Evolutionary conservation across 1,140 invertebrate species (phyloP), one percentile per base, ranked within the genome.

Genomic region (Akabosia matsudoensis): DNA sequence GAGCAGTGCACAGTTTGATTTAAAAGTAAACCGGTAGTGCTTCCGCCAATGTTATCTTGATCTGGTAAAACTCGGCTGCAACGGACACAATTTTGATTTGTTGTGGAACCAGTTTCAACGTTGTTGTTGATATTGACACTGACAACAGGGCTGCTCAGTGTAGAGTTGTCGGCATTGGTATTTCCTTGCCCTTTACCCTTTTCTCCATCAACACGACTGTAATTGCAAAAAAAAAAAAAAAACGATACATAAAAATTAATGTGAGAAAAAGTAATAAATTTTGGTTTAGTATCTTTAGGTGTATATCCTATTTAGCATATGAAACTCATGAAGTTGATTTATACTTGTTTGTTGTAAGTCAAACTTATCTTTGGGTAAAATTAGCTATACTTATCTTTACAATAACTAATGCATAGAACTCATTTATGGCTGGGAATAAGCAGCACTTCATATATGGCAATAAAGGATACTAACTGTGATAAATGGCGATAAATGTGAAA

Each of bases 1-100:
- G 72, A 73, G 18, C 76, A 77, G 28, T 72, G 33, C 31, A 73
- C 70, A 14, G 70, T 33, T 51, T 34, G 18, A 51, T 24, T 72
- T 3, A 72, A 18, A 13, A 72, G 33, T 34, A 24, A 7, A 2
- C 70, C 22, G 18, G 3, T 13, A 10, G 37, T 10, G 18, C 37
- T 45, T 18, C 70, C 34, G 4, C 22, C 22, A 7, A 7, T 45
- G 37, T 45, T 45, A 37, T 28, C 37, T 16, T 33, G 33, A 16
- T 34, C 45, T n/a, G 70, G 70, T 4, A 72, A 28, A 3, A 26
- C 37, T 51, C 45, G 34, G 33, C 45, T 72, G 70, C 70, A 72
- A 16, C 70, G 70, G 31, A 72, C 37, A 51, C 70, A 72, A 28
- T 72, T 34, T 24, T 26, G 2, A 28, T 72, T 72, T 30, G 67